These are phyloP conservation scores for Plestiodon gilberti DNA, from an alignment of 2,113 vertebrate species.

Conservation along the genomic window DNA sequence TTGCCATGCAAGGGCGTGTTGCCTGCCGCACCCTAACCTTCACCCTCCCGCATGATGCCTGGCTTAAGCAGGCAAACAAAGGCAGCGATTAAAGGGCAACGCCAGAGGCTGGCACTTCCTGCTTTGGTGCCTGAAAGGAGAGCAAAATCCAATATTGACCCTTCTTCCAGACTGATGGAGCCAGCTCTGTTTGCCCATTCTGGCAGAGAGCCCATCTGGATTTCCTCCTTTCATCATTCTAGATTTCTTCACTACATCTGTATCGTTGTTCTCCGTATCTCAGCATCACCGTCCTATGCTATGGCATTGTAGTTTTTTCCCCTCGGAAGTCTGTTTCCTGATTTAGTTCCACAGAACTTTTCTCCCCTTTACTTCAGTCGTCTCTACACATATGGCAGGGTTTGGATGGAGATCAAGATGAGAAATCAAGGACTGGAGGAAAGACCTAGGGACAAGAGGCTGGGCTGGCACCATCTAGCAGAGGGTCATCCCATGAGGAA, in stretches of 20 bases:
- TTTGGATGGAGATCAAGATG: neutral
- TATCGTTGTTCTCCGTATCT: neutral
- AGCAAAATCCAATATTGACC: neutral
- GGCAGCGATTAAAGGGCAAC: conserved; percentile 27
- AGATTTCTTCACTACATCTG: neutral
- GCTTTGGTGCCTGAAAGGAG: neutral
- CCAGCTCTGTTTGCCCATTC: neutral
- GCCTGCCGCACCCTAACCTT: conserved; percentile 60
- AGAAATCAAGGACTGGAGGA: neutral
- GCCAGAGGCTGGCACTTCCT: conserved; percentile 28
- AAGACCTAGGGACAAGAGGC: neutral
- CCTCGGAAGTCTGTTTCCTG: neutral
- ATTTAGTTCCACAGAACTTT: neutral
- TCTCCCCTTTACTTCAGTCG: neutral
- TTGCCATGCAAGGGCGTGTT: conserved; percentile 30
- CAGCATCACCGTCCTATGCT: neutral
- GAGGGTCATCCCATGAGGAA: neutral
- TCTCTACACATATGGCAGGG: neutral
- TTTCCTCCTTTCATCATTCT: neutral
- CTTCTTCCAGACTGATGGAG: neutral
- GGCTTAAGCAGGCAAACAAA: conserved; percentile 60
- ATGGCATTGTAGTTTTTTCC: neutral
- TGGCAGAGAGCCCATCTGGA: neutral
- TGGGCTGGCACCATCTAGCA: neutral
- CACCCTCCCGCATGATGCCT: conserved; percentile 62